Evolutionary conservation across 2,113 vertebrate genomes (phyloP), one percentile per base, ranked within the genome.

Genomic region (Fregetta grallaria): DNA sequence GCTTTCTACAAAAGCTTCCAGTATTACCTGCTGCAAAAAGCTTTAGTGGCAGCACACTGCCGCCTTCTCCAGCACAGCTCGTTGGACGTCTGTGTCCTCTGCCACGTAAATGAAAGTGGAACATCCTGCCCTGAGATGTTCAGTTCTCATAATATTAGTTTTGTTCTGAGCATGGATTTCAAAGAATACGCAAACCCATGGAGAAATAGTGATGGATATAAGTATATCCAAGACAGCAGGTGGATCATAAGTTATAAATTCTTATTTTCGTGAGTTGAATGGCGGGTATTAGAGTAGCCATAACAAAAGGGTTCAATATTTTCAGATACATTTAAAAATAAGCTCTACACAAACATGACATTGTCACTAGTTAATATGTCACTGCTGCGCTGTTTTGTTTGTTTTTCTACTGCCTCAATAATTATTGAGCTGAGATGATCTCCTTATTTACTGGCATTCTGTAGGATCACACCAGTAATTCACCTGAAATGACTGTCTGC

Each of bases 401-500:
- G 58, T 68, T 95, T 94, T 88, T 83, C 55, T 83, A n/a, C 42
- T 45, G 63, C 34, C 81, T 88, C 0, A 0, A 1, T 93, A 76
- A 73, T 96, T 86, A 80, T 21, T 79, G 55, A 73, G 49, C 15
- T 56, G 85, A 90, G 90, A n/a, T 88, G 25, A 70, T 86, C 71
- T 92, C 50, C 36, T 76, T 86, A 80, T 90, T 96, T 94, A 70
- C 85, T 92, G 59, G 40, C 58, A 42, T 95, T 86, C 34, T 67
- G 26, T 92, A 79, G 92, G 59, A 86, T 80, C 53, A 86, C 16
- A 79, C 8, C 62, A 86, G 45, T 79, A 90, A 88, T 93, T 96
- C 85, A 94, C 93, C 94, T 96, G 67, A 94, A 95, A 90, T 88
- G 72, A 77, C 85, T 88, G 32, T 83, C 59, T 92, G 6, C 50